phyloP scores from a whole-genome alignment of 2,888 invertebrate species.

The Euplagia quadripunctaria region DNA sequence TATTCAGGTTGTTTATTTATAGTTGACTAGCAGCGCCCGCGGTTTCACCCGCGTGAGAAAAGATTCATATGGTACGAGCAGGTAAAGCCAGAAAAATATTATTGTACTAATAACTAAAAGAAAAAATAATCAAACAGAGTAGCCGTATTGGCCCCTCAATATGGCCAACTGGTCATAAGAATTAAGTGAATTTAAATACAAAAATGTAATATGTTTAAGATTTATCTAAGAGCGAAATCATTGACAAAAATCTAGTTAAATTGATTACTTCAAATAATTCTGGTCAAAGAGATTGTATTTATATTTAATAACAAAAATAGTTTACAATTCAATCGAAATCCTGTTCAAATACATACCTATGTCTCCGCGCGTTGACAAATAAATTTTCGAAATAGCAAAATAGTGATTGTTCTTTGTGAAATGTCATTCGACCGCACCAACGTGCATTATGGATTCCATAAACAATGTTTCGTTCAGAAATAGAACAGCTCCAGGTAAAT shows the following conservation, averaged over 20 bases:
- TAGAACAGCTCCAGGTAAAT: slow-evolving; percentile 74
- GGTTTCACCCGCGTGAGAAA: too few relatives aligned
- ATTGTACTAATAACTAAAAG: too few relatives aligned
- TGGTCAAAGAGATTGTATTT: background rate
- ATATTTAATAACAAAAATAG: background rate
- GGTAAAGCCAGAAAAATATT: background rate
- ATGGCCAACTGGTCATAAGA: background rate
- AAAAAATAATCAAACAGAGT: background rate
- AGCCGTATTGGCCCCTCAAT: background rate
- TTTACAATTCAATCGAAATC: slow-evolving; percentile 1
- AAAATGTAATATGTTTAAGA: background rate
- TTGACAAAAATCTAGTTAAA: too few relatives aligned
- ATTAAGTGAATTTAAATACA: background rate
- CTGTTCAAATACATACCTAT: background rate
- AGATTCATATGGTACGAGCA: background rate
- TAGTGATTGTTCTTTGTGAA: slow-evolving; percentile 66
- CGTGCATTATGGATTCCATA: slow-evolving; percentile 80
- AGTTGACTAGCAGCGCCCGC: too few relatives aligned
- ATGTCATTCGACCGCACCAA: slow-evolving; percentile 68
- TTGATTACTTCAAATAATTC: too few relatives aligned
- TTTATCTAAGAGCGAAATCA: background rate
- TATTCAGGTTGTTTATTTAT: background rate
- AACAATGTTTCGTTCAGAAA: slow-evolving; percentile 79
- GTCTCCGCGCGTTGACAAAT: slow-evolving; percentile 8
- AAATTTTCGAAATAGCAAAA: slow-evolving; percentile 43